Evolutionary conservation across 2,113 vertebrate genomes (phyloP).

Genomic region (Coregonus clupeaformis): DNA sequence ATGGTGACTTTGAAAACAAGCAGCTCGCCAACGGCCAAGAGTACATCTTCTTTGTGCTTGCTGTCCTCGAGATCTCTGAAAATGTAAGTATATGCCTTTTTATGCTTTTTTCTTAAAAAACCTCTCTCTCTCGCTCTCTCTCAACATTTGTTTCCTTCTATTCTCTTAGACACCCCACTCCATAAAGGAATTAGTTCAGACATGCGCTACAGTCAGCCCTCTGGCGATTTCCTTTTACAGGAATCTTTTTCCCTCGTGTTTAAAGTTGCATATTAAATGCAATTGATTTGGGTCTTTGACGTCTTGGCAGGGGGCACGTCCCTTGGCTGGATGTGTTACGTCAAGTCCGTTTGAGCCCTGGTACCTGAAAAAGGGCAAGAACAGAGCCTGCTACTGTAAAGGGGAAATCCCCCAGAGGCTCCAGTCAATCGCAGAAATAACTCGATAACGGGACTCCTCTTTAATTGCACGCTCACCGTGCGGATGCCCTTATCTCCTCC

Average conservation of each 20-base stretch:
- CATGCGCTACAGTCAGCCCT: not conserved
- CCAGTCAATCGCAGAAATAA: conserved; percentile 56
- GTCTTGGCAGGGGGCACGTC: conserved; percentile 14
- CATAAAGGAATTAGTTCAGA: conserved; percentile 4
- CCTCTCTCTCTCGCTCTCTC: not conserved
- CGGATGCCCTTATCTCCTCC: conserved; percentile 68
- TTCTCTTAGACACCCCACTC: not conserved
- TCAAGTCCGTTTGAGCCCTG: conserved; percentile 40
- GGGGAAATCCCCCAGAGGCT: conserved; percentile 63
- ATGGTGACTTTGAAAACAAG: conserved; percentile 95
- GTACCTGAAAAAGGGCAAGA: conserved; percentile 45
- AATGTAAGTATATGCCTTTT: conserved; percentile 81
- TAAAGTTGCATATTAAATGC: conserved; percentile 11
- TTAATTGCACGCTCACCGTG: conserved; percentile 71
- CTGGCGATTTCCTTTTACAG: not conserved
- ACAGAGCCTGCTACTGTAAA: conserved; percentile 50
- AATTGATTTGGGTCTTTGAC: too few species aligned
- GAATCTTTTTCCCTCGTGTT: conserved; percentile 19
- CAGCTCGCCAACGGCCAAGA: conserved; percentile 95
- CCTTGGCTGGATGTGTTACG: conserved; percentile 45
- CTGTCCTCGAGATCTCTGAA: conserved; percentile 93
- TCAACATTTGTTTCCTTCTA: not conserved
- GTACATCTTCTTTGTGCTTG: conserved; percentile 96
- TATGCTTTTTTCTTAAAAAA: not conserved
- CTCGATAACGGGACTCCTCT: conserved; percentile 60